These are phyloP conservation scores for Dinothrombium tinctorium DNA, from an alignment of 1,140 invertebrate genomes.

Conservation along the genomic window DNA sequence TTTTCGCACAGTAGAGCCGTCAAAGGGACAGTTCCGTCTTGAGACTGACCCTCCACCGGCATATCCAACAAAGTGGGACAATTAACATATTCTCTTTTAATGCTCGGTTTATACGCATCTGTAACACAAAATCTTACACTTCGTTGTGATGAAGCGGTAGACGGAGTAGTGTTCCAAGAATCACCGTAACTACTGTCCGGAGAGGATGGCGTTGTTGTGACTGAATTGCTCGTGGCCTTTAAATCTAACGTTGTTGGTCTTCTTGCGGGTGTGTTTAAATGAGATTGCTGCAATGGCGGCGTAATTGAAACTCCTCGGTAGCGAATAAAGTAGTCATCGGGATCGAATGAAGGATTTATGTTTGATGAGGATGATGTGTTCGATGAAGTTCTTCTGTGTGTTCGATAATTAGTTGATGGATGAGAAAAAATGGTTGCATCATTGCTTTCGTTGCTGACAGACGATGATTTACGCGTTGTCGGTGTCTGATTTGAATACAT, in stretches of 20 bases:
- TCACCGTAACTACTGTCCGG: background rate
- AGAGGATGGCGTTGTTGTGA: background rate
- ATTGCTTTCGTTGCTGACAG: background rate
- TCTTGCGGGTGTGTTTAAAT: too few species aligned
- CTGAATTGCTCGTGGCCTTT: background rate
- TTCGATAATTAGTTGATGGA: background rate
- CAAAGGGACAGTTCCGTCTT: slow-evolving; percentile 36
- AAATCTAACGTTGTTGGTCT: background rate
- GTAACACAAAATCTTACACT: background rate
- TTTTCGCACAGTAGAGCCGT: slow-evolving; percentile 21
- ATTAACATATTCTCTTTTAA: too few species aligned
- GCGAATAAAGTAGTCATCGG: background rate
- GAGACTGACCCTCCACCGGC: slow-evolving; percentile 23
- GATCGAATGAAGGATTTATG: slow-evolving; percentile 2
- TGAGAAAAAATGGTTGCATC: background rate
- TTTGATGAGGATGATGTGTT: background rate
- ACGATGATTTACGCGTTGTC: background rate
- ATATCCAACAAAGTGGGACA: slow-evolving; percentile 30
- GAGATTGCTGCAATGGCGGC: too few species aligned
- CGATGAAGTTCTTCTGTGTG: background rate
- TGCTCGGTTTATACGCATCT: too few species aligned
- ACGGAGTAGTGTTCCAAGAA: background rate
- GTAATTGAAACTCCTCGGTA: background rate
- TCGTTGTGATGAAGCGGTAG: background rate
- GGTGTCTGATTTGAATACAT: background rate